Base-by-base conservation (phyloP, 2,888 invertebrate genomes). In the Ischnura elegans region DNA sequence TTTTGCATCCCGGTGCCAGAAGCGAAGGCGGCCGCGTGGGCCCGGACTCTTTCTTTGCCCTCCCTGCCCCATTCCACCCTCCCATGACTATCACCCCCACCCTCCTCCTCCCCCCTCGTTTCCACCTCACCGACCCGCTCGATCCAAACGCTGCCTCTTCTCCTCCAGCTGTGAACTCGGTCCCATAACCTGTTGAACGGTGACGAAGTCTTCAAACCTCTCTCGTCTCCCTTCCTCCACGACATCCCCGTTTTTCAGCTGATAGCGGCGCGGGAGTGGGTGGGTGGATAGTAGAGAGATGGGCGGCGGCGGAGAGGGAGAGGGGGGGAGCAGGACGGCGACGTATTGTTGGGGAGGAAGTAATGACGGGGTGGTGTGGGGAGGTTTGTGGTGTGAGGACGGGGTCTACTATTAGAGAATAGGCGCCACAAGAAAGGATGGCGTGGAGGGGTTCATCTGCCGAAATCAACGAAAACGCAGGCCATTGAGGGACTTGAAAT, bases 151-250 rank as follows among this genome's bases (percentile, higher is more conserved):
- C 25, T 29, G 8, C 25, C 29, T 42, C 21, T 10, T 19, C 51
- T 87, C 42, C 42, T 55, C 51, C 55, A 51, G 51, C 55, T 51
- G 87, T 21, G n/a, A 46, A 86, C 45, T 86, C 61, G 61, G 90
- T 66, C 61, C 61, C 90, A 66, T 90, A 90, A 90, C 90, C 90
- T 90, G 90, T 90, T 90, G 90, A 90, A 90, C 90, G 90, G 90
- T 90, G 90, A 90, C 90, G 90, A 90, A 43, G 90, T 61, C 45
- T 21, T 76, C 76, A 76, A 76, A 61, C 61, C 51, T 55, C 55
- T 16, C 36, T 29, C 51, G 51, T 51, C 47, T 19, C 51, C 51
- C 2, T 29, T 36, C 87, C 16, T 36, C 16, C 36, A 42, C 86
- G 45, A n/a, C 43, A 45, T 66, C 66, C 29, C 76, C 90, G n/a